Conservation (phyloP, 2,888 invertebrate genomes). For the Oligia latruncula region DNA sequence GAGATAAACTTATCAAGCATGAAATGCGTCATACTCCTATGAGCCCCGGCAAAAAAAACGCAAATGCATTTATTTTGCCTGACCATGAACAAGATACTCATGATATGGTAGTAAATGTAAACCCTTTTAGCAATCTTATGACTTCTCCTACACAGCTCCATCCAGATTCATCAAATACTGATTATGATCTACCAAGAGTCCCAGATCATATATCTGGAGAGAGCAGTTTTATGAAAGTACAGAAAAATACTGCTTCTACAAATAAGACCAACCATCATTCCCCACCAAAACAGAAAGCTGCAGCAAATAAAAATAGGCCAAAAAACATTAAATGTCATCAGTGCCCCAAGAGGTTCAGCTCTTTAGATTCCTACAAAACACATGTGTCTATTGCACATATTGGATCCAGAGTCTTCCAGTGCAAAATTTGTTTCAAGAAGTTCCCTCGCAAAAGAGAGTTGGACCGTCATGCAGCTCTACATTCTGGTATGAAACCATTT, state of each 20-base stretch:
- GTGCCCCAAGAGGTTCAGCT: constrained; percentile 88
- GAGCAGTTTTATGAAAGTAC: constrained; percentile 84
- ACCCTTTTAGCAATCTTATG: constrained; percentile 89
- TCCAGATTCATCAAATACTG: constrained; percentile 74
- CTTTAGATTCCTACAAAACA: constrained; percentile 87
- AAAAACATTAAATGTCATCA: constrained; percentile 89
- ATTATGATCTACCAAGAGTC: constrained; percentile 87
- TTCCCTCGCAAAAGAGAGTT: constrained; percentile 93
- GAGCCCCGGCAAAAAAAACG: constrained; percentile 75
- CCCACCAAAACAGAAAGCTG: constrained; percentile 79
- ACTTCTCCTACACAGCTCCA: constrained; percentile 82
- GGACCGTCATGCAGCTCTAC: constrained; percentile 92
- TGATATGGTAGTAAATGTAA: constrained; percentile 91
- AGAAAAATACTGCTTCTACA: constrained; percentile 77
- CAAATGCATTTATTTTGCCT: constrained; percentile 67
- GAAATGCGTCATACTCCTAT: constrained; percentile 90
- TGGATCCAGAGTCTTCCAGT: constrained; percentile 90
- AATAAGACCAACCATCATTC: constrained; percentile 77
- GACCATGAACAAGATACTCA: constrained; percentile 79
- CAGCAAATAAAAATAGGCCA: constrained; percentile 83
- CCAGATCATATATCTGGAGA: constrained; percentile 89
- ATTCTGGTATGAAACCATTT: constrained; percentile 92
- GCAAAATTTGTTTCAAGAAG: constrained; percentile 92
- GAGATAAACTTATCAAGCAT: constrained; percentile 92
- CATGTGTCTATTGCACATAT: constrained; percentile 89